Evolutionary conservation across 2,113 vertebrate genomes (phyloP).

Genomic region (Colaptes auratus): DNA sequence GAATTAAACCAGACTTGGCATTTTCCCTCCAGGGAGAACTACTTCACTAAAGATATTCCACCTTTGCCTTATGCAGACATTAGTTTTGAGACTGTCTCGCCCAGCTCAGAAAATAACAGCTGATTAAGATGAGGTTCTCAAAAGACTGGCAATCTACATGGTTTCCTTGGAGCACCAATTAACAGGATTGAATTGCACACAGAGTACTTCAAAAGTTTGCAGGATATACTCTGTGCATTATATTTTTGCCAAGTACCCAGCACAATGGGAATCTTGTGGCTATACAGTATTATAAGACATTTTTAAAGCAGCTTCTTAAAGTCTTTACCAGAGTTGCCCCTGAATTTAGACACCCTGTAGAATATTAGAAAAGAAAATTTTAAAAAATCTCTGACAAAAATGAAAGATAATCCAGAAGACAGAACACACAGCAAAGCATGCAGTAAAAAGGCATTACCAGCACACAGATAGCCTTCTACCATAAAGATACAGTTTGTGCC

Average conservation of each 20-base stretch:
- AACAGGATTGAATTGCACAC: neutral
- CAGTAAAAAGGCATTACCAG: neutral
- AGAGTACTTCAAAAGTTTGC: neutral
- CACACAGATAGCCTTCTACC: neutral
- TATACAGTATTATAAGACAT: neutral
- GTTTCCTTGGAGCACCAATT: neutral
- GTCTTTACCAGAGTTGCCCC: neutral
- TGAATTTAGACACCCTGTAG: neutral
- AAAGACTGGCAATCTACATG: neutral
- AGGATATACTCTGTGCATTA: neutral
- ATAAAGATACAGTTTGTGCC: neutral
- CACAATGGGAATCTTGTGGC: neutral
- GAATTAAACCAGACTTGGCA: neutral
- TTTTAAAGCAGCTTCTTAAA: neutral
- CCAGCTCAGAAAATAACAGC: neutral
- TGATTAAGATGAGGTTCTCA: neutral
- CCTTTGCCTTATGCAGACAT: neutral
- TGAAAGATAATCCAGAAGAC: neutral
- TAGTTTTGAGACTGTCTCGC: neutral
- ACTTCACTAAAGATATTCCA: neutral
- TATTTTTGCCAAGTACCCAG: neutral
- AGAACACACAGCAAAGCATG: neutral
- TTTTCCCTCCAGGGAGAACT: neutral
- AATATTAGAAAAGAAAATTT: neutral
- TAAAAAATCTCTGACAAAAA: neutral